A percentile compares a stretch with the other conserved stretches of the same genome.
These are phyloP conservation scores for Phallusia fumigata DNA, from an alignment of 23 tunicate species.

Conservation along the genomic window DNA sequence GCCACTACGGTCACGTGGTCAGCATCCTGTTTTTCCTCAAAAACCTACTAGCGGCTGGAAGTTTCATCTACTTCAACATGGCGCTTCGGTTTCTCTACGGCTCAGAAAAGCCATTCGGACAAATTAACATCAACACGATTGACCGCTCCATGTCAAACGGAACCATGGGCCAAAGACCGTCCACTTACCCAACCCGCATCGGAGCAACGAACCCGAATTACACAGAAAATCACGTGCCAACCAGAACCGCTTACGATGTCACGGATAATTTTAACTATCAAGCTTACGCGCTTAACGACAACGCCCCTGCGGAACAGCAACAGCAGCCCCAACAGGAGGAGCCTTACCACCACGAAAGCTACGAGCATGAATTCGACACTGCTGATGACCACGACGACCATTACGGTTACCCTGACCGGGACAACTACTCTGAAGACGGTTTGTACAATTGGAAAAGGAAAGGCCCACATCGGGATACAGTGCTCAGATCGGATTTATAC, in stretches of 20 bases:
- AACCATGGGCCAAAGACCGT: neutral
- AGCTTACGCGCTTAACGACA: neutral
- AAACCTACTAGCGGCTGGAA: slow-evolving; percentile 30
- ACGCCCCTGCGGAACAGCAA: slow-evolving; percentile 8
- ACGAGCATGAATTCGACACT: slow-evolving; percentile 1
- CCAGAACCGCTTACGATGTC: neutral
- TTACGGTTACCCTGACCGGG: neutral
- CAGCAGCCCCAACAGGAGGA: neutral
- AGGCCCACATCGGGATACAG: neutral
- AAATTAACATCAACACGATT: neutral
- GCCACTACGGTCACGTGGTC: slow-evolving; percentile 38
- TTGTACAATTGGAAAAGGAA: neutral
- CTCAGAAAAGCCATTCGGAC: neutral
- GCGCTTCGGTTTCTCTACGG: slow-evolving; percentile 5
- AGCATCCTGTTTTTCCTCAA: slow-evolving; percentile 62
- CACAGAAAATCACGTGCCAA: neutral
- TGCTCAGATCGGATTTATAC: neutral
- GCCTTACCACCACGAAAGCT: neutral
- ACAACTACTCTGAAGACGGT: neutral
- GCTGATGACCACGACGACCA: neutral
- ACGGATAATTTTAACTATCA: slow-evolving; percentile 2
- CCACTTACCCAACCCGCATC: neutral
- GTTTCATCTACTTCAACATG: slow-evolving; percentile 52
- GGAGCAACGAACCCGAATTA: neutral
- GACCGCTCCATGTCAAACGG: neutral